phyloP scores from a whole-genome alignment of 2,797 vertebrate species.

The Acropternis orthonyx region DNA sequence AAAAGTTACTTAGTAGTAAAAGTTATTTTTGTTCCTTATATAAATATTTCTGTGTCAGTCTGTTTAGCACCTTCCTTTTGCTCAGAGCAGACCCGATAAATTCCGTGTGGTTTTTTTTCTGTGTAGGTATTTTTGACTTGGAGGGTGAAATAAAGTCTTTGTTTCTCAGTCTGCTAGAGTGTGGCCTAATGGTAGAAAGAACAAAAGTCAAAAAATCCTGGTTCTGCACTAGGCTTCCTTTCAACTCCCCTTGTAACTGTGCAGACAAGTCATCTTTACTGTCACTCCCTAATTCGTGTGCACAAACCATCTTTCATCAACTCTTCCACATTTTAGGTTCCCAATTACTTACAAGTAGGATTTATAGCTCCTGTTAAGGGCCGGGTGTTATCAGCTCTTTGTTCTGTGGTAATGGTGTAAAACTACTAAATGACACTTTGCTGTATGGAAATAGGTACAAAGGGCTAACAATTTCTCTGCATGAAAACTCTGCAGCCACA shows the following conservation, averaged over 20 bases:
- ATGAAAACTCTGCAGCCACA: not conserved
- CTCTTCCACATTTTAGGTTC: not conserved
- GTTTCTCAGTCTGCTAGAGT: not conserved
- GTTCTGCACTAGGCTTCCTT: not conserved
- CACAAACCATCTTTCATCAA: not conserved
- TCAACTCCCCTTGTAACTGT: not conserved
- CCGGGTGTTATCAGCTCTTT: not conserved
- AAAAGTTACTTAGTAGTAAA: not conserved
- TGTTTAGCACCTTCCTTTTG: not conserved
- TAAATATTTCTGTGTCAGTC: not conserved
- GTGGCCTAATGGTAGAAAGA: not conserved
- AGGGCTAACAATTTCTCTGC: not conserved
- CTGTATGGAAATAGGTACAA: not conserved
- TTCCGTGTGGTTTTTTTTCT: not conserved
- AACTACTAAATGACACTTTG: not conserved
- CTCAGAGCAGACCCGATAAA: not conserved
- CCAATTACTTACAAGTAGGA: not conserved
- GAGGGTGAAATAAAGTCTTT: not conserved
- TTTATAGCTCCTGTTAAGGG: constrained; percentile 15
- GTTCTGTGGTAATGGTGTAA: not conserved
- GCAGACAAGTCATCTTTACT: not conserved
- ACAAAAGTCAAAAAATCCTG: not conserved
- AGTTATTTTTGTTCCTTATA: not conserved
- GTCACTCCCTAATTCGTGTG: not conserved
- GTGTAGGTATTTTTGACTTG: not conserved